phyloP scores from a whole-genome alignment of 1,140 invertebrate genomes.

The Penaeus indicus region DNA sequence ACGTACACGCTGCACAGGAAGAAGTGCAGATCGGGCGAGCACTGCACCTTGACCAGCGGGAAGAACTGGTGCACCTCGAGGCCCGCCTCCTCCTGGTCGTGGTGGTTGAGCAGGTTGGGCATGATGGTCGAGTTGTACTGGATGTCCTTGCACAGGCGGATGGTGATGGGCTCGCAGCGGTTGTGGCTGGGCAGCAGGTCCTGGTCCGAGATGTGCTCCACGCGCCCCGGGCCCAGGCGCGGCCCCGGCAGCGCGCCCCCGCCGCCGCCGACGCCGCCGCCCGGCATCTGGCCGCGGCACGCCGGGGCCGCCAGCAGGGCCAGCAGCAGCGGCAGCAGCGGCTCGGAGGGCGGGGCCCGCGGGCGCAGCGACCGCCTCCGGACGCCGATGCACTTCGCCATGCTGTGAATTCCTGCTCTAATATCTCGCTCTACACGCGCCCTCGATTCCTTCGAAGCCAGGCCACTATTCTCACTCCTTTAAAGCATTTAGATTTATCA shows the following conservation, averaged over 20 bases:
- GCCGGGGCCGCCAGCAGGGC: neutral
- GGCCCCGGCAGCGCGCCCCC: neutral
- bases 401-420: constrained; percentile 15
- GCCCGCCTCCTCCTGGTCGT: constrained; percentile 95
- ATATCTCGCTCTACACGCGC: neutral
- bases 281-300: neutral
- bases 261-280: neutral
- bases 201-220: constrained; percentile 66
- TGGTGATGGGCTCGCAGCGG: constrained; percentile 92
- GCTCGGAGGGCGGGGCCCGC: neutral
- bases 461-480: neutral
- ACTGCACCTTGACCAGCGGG: constrained; percentile 95
- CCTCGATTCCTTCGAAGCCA: neutral
- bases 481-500: constrained; percentile 5
- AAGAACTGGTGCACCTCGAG: constrained; percentile 94
- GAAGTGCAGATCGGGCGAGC: constrained; percentile 92
- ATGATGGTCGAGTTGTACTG: constrained; percentile 96
- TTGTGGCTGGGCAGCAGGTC: constrained; percentile 81
- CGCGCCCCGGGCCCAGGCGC: neutral
- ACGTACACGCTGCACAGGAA: constrained; percentile 97
- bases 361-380: neutral
- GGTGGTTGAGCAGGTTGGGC: constrained; percentile 93
- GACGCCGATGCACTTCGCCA: neutral
- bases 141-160: constrained; percentile 92
- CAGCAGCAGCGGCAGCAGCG: neutral